phyloP scores from a whole-genome alignment of 2,888 invertebrate genomes.

The Hylaea fasciaria region DNA sequence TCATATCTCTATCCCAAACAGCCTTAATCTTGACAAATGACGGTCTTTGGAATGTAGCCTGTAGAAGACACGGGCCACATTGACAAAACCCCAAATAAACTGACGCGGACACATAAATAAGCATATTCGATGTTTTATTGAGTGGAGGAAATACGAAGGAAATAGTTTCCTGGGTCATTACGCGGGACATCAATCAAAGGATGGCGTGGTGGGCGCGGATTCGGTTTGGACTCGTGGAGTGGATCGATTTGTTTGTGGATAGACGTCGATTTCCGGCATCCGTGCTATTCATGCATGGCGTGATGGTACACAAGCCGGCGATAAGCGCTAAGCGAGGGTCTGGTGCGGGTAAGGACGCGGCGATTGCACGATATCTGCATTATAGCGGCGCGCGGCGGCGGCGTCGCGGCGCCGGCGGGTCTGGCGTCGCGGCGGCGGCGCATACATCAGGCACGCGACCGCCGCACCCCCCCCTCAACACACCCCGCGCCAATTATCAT shows the following conservation, averaged over 20 bases:
- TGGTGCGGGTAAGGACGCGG: slow-evolving; percentile 54
- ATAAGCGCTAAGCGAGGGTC: slow-evolving; percentile 32
- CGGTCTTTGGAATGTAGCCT: slow-evolving; percentile 78
- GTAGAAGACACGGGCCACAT: slow-evolving; percentile 69
- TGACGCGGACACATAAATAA: slow-evolving; percentile 80
- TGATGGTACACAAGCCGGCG: slow-evolving; percentile 13
- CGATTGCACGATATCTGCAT: slow-evolving; percentile 82
- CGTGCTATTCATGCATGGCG: slow-evolving; percentile 27
- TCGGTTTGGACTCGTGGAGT: slow-evolving; percentile 53
- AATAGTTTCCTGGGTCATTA: slow-evolving; percentile 83
- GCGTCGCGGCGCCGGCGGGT: slow-evolving; percentile 78
- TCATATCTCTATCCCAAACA: slow-evolving; percentile 80
- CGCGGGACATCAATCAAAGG: slow-evolving; percentile 80
- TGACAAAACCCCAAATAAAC: slow-evolving; percentile 82
- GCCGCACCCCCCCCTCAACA: slow-evolving; percentile 48
- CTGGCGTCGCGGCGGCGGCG: slow-evolving; percentile 81
- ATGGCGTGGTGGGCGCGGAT: slow-evolving; percentile 60
- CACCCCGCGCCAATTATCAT: slow-evolving; percentile 70
- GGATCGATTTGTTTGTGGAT: slow-evolving; percentile 54
- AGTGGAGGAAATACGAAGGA: slow-evolving; percentile 83
- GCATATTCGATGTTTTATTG: slow-evolving; percentile 83
- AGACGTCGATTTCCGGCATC: slow-evolving; percentile 45
- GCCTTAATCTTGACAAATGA: slow-evolving; percentile 83
- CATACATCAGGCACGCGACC: slow-evolving; percentile 82
- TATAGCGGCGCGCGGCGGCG: slow-evolving; percentile 61